phyloP scores from a whole-genome alignment of 2,113 vertebrate species.

The Bubo bubo region DNA sequence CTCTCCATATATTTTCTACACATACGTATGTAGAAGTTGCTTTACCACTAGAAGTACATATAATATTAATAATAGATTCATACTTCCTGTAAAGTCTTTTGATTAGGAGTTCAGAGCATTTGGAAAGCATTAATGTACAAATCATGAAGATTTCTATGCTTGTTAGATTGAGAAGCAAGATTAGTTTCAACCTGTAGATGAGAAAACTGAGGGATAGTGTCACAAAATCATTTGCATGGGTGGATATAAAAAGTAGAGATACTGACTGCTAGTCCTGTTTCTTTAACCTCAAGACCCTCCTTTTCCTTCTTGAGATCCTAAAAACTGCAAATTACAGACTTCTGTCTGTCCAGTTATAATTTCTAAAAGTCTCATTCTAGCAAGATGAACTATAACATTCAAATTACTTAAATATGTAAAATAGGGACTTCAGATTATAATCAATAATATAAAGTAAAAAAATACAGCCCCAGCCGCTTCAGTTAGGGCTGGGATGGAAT shows the following conservation, averaged over 20 bases:
- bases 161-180: neutral
- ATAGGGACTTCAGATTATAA: constrained; percentile 22
- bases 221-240: neutral
- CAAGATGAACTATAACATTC: constrained; percentile 43
- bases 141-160: neutral
- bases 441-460: constrained; percentile 4
- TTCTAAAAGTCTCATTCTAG: constrained; percentile 51
- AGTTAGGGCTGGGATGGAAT: neutral
- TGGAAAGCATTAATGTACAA: neutral
- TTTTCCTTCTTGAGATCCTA: constrained; percentile 16
- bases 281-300: constrained; percentile 8
- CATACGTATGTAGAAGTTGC: neutral
- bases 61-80: constrained; percentile 37
- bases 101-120: constrained; percentile 31
- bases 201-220: neutral
- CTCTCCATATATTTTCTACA: neutral
- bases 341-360: constrained; percentile 43
- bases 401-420: constrained; percentile 48
- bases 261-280: neutral
- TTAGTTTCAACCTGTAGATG: neutral
- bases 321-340: constrained; percentile 55
- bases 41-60: constrained; percentile 14
- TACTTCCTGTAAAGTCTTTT: neutral
- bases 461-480: neutral
- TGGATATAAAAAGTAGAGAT: neutral